Evolutionary conservation across 2,888 invertebrate species (phyloP).

Genomic region (Phoronis australis): DNA sequence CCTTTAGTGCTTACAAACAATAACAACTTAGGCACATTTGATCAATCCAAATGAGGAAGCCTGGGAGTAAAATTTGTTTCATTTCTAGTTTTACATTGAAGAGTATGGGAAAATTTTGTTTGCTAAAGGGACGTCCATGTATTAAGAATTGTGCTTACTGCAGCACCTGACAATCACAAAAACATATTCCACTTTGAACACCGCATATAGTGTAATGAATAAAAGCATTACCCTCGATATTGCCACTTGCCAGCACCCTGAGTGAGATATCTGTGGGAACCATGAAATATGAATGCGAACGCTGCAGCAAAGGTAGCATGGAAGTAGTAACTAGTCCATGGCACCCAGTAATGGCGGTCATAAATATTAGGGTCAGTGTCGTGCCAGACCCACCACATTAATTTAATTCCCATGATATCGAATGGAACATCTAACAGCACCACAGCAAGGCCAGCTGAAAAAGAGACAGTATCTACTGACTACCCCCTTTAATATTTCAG

Average conservation of each 20-base stretch:
- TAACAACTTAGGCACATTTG: too few relatives aligned
- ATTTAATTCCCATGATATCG: slow-evolving; percentile 72
- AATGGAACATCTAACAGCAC: slow-evolving; percentile 74
- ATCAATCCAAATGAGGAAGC: too few relatives aligned
- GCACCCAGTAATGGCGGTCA: slow-evolving; percentile 76
- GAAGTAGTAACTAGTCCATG: slow-evolving; percentile 79
- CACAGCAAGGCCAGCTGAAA: slow-evolving; percentile 63
- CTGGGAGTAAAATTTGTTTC: too few relatives aligned
- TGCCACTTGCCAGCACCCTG: slow-evolving; percentile 60
- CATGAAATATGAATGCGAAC: slow-evolving; percentile 66
- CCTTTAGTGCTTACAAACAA: too few relatives aligned
- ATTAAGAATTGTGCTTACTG: too few relatives aligned
- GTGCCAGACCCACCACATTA: slow-evolving; percentile 81
- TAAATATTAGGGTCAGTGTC: slow-evolving; percentile 58
- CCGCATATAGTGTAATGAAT: too few relatives aligned
- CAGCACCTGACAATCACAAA: too few relatives aligned
- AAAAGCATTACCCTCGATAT: slow-evolving; percentile 56
- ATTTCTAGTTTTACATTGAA: too few relatives aligned
- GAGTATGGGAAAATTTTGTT: too few relatives aligned
- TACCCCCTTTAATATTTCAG: too few relatives aligned
- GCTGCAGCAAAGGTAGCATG: slow-evolving; percentile 71
- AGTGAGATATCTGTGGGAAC: slow-evolving; percentile 57
- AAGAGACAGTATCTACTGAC: too few relatives aligned
- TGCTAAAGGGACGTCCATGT: too few relatives aligned
- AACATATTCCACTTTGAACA: not conserved